Conservation (phyloP, 2,113 vertebrate genomes). For the Malaclemys terrapin region DNA sequence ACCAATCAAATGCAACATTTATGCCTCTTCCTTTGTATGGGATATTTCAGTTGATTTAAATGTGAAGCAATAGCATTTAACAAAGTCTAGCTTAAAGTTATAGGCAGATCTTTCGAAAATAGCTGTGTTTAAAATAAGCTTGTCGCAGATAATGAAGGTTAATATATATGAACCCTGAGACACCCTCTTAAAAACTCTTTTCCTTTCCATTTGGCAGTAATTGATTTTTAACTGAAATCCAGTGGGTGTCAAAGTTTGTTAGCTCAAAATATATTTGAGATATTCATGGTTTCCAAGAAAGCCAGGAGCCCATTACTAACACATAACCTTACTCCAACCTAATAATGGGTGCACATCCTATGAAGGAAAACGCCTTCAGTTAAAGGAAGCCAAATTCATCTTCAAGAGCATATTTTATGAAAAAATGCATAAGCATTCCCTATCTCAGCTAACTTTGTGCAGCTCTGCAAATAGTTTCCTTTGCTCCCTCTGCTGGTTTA, state of each 20-base stretch:
- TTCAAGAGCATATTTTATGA: background rate
- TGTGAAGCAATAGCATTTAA: background rate
- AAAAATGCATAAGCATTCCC: background rate
- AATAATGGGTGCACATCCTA: background rate
- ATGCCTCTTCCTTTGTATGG: background rate
- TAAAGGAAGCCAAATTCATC: background rate
- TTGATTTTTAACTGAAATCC: background rate
- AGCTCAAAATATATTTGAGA: background rate
- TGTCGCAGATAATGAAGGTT: background rate
- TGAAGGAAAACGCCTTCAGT: background rate
- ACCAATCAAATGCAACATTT: background rate
- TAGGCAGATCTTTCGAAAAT: background rate
- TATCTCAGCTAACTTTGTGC: background rate
- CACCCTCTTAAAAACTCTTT: background rate
- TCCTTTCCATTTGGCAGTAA: accelerated
- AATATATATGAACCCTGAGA: accelerated
- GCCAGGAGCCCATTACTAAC: background rate
- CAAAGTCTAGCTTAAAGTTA: background rate
- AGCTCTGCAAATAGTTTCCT: background rate
- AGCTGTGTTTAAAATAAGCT: background rate
- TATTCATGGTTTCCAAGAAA: background rate
- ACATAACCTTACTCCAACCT: background rate
- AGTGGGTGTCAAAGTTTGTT: background rate
- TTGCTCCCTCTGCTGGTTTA: slow-evolving; percentile 3
- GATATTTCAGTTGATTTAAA: background rate